A percentile compares a stretch with the other conserved stretches of the same genome.
These are phyloP conservation scores for Adrianichthys oophorus DNA, from an alignment of 2,797 vertebrate species.

Conservation along the genomic window DNA sequence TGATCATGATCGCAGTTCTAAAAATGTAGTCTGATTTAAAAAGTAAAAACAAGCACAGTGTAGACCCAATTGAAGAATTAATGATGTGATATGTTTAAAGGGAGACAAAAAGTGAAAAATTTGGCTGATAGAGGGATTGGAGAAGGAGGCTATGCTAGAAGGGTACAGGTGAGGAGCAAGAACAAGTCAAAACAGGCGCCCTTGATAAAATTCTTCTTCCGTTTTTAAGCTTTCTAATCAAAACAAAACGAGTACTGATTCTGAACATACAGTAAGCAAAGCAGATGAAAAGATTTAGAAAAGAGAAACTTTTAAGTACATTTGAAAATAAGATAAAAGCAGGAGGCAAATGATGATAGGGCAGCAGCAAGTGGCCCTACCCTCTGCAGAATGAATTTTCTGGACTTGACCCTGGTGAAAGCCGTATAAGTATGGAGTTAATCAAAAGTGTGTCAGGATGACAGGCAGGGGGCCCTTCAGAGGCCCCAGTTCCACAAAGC, in stretches of 20 bases:
- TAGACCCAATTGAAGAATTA: not conserved
- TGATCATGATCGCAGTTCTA: not conserved
- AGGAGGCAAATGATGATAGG: conserved; percentile 26
- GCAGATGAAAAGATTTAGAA: conserved; percentile 16
- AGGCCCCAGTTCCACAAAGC: conserved; percentile 62
- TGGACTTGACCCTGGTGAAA: conserved; percentile 58
- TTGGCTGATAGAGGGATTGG: conserved; percentile 11
- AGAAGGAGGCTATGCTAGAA: conserved; percentile 8
- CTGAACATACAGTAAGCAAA: conserved; percentile 3
- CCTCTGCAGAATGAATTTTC: conserved; percentile 19
- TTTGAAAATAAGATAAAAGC: conserved; percentile 11
- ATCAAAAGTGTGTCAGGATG: conserved; percentile 71
- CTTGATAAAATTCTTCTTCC: conserved; percentile 36
- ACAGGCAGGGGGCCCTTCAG: conserved; percentile 61
- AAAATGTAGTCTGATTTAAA: not conserved
- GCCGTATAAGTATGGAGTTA: conserved; percentile 68
- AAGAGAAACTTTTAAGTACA: conserved; percentile 10
- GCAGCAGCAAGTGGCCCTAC: conserved; percentile 20
- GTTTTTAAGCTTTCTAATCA: conserved; percentile 11
- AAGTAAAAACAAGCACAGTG: not conserved
- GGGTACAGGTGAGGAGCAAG: conserved; percentile 23
- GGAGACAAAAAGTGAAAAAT: not conserved
- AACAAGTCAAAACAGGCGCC: conserved; percentile 18
- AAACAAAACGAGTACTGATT: conserved; percentile 3
- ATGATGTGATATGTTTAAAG: conserved; percentile 3